Percentiles rank a stretch among this genome's conserved stretches.
phyloP scores from a whole-genome alignment of 2,113 vertebrate genomes.

The Melanocharis versteri region DNA sequence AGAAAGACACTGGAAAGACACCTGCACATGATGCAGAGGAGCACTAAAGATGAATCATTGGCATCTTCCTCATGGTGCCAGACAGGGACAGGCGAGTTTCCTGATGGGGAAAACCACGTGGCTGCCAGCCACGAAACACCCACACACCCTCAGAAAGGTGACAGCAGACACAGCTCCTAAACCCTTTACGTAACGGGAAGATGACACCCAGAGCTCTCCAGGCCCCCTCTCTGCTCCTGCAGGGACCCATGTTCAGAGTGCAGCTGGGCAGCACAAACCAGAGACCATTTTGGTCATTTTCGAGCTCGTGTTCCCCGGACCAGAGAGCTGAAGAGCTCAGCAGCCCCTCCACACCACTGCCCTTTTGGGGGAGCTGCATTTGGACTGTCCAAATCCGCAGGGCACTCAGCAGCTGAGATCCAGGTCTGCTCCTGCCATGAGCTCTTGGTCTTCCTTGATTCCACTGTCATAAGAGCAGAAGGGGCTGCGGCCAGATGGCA shows the following conservation, averaged over 20 bases:
- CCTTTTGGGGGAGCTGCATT: not conserved
- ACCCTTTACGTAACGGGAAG: not conserved
- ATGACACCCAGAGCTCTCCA: not conserved
- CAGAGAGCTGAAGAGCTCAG: not conserved
- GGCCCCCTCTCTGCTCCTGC: not conserved
- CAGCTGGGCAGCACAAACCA: not conserved
- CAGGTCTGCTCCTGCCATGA: not conserved
- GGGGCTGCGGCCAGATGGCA: not conserved
- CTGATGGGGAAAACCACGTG: not conserved
- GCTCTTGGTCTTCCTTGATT: not conserved
- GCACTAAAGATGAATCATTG: not conserved
- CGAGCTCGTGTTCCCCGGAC: fast-evolving
- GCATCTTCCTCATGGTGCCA: not conserved
- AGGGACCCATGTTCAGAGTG: not conserved
- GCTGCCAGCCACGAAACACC: not conserved
- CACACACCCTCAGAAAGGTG: not conserved
- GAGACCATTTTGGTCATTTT: not conserved
- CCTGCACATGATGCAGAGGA: not conserved
- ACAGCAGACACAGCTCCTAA: not conserved
- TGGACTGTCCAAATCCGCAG: not conserved
- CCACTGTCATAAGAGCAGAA: not conserved
- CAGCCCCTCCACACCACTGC: not conserved
- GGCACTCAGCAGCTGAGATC: not conserved
- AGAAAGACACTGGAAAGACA: not conserved
- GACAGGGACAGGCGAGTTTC: not conserved